A percentile compares a stretch with the other conserved stretches of the same genome.
These are phyloP conservation scores for Itoplectis maculator DNA, from an alignment of 2,888 invertebrate genomes.

Conservation along the genomic window DNA sequence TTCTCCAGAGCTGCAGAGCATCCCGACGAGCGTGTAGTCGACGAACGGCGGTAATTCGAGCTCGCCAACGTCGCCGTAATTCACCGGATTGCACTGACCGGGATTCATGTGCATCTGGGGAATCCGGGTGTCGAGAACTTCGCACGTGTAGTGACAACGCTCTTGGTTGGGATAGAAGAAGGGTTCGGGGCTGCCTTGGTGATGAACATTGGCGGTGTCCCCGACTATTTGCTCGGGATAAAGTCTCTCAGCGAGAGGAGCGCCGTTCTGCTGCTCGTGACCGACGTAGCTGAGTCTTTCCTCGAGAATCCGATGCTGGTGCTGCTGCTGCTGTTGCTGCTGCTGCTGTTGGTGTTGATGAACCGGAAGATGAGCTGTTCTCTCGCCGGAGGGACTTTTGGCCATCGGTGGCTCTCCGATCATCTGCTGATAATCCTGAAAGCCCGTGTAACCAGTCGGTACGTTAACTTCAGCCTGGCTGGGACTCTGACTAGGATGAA, in stretches of 20 bases:
- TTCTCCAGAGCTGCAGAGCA: conserved; percentile 81
- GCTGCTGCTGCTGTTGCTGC: conserved; percentile 69
- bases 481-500: conserved; percentile 78
- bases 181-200: conserved; percentile 78
- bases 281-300: conserved; percentile 74
- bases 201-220: conserved; percentile 70
- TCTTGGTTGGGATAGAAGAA: conserved; percentile 79
- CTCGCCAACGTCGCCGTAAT: conserved; percentile 73
- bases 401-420: conserved; percentile 66
- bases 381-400: conserved; percentile 53
- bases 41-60: conserved; percentile 81
- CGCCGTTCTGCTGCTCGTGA: conserved; percentile 66
- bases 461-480: conserved; percentile 67
- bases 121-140: conserved; percentile 80
- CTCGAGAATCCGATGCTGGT: conserved; percentile 73
- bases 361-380: conserved; percentile 57
- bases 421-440: conserved; percentile 74
- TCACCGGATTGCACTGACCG: conserved; percentile 54
- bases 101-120: conserved; percentile 69
- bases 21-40: conserved; percentile 83
- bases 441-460: conserved; percentile 66
- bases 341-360: conserved; percentile 67
- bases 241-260: conserved; percentile 68
- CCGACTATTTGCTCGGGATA: conserved; percentile 71
- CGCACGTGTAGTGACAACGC: conserved; percentile 82